These are phyloP conservation scores for Malthinus seriepunctatus DNA, from an alignment of 2,888 invertebrate genomes.

Conservation along the genomic window DNA sequence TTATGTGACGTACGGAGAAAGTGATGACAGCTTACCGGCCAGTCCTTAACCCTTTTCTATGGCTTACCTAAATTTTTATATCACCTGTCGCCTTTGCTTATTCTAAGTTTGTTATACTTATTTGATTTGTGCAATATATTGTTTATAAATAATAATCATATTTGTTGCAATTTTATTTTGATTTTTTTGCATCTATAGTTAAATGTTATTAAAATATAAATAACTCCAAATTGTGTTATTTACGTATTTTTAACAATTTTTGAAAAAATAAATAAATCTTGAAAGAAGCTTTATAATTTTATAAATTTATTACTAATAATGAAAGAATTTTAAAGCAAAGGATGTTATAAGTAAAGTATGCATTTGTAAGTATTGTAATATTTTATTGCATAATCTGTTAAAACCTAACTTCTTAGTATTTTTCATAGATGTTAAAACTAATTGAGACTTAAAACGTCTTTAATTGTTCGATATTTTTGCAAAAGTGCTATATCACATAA, in stretches of 20 bases:
- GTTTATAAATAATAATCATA: constrained; percentile 2
- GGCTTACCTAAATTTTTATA: constrained; percentile 19
- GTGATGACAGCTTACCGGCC: constrained; percentile 78
- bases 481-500: constrained; percentile 42
- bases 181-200: constrained; percentile 7
- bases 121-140: constrained; percentile 25
- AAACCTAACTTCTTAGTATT: constrained; percentile 27
- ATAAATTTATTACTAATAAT: neutral
- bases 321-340: constrained; percentile 24
- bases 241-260: neutral
- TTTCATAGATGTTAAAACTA: constrained; percentile 41
- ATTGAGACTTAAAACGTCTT: constrained; percentile 30
- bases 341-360: constrained; percentile 34
- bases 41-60: constrained; percentile 63
- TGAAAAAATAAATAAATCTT: neutral
- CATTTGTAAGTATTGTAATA: constrained; percentile 43
- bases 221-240: constrained; percentile 7
- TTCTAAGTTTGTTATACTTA: constrained; percentile 12
- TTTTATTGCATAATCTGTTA: constrained; percentile 49
- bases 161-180: constrained; percentile 2
- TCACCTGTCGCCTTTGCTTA: constrained; percentile 30
- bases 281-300: neutral
- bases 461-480: constrained; percentile 45
- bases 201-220: constrained; percentile 1
- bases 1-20: constrained; percentile 91